Evolutionary conservation across 2,113 vertebrate species (phyloP), one percentile per base, ranked within the genome.

Genomic region (Pelvicachromis taeniatus): DNA sequence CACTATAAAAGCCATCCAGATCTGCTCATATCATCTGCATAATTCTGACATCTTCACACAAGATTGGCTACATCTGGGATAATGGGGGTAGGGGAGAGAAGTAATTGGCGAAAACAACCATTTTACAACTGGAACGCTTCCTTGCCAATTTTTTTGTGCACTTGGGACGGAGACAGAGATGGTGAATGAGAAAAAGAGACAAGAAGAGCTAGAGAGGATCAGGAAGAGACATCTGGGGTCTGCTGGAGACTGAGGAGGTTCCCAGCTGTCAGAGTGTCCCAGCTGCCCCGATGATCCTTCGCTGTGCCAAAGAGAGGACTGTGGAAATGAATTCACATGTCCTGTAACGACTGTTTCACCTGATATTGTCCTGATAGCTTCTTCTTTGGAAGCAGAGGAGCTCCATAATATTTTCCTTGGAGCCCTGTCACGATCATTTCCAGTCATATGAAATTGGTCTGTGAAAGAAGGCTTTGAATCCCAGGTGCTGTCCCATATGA

Each of bases 211-310:
- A 53, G 58, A 77, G 59, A 84, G 83, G 19, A 45, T 79, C 19
- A 31, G 29, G 53, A 31, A 42, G 73, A 31, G 80, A 93, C 95
- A 96, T 94, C 94, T 96, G 95, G 86, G 94, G 90, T 91, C 90
- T 91, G 56, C 77, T 81, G 84, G 91, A 94, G 91, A 91, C 35
- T 48, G 87, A 87, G 87, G 85, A 91, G 81, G 88, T 93, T 92
- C 94, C 91, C 95, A 95, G 93, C 95, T 95, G 94, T 94, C 85
- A 89, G 68, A 83, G 77, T 63, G 81, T 85, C 81, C 89, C 94
- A 95, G 95, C 94, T 95, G 95, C 89, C 93, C 78, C 73, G 29
- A 48, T 40, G 78, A 85, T 87, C 45, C 87, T 91, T 83, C 65
- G 42, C 65, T 16, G 80, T 86, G 92, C 91, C 93, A 93, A 82